Conservation (phyloP, 2,797 vertebrate species). For the Spinus olivaceus region DNA sequence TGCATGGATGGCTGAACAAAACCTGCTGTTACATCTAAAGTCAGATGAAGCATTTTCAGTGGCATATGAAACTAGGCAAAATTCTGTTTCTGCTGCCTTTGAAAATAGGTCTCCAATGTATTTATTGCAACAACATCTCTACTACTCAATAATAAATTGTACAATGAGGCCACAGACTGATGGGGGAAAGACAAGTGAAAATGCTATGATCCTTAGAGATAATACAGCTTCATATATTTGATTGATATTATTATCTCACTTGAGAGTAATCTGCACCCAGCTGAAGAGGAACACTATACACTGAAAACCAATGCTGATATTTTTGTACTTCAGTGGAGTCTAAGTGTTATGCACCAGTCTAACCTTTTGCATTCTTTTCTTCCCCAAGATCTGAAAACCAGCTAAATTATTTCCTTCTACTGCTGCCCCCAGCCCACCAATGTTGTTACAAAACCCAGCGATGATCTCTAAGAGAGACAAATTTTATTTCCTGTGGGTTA, state of each 20-base stretch:
- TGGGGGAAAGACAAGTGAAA: not conserved
- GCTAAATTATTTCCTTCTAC: not conserved
- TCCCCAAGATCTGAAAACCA: not conserved
- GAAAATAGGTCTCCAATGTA: not conserved
- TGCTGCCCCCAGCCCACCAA: not conserved
- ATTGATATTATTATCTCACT: not conserved
- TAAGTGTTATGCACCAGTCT: not conserved
- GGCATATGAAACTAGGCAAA: not conserved
- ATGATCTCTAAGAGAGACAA: not conserved
- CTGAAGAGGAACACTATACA: not conserved
- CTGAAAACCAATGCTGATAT: not conserved
- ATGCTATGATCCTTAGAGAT: not conserved
- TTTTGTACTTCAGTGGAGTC: not conserved
- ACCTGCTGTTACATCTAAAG: not conserved
- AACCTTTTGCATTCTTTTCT: not conserved
- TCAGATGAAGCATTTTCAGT: not conserved
- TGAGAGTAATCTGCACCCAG: not conserved
- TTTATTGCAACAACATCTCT: not conserved
- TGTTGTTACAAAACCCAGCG: not conserved
- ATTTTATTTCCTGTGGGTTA: not conserved
- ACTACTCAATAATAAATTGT: not conserved
- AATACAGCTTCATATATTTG: not conserved
- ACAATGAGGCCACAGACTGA: accelerated
- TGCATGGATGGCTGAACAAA: not conserved
- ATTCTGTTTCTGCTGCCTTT: not conserved